A percentile compares a stretch with the other conserved stretches of the same genome.
phyloP scores from a whole-genome alignment of 2,797 vertebrate species.

The Rhinoraja longicauda region DNA sequence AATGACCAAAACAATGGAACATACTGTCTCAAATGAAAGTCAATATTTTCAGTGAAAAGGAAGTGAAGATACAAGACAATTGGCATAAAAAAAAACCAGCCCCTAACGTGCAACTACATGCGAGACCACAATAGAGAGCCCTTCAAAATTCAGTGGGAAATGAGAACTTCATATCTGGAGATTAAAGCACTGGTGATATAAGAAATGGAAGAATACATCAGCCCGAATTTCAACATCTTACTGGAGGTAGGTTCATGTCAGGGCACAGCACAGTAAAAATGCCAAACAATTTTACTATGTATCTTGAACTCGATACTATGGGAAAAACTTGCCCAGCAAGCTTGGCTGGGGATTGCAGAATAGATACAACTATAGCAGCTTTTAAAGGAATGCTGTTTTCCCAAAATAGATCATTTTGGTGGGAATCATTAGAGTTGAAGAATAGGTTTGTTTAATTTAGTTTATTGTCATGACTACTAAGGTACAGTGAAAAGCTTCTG shows the following conservation, averaged over 20 bases:
- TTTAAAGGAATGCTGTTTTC: neutral
- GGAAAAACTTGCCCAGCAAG: neutral
- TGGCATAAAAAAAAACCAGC: neutral
- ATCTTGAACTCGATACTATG: neutral
- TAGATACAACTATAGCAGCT: neutral
- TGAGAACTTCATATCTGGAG: neutral
- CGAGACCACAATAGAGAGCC: neutral
- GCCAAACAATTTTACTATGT: neutral
- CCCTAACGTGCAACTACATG: neutral
- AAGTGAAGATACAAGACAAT: neutral
- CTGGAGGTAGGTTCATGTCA: neutral
- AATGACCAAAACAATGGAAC: neutral
- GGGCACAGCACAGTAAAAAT: neutral
- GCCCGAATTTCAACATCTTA: neutral
- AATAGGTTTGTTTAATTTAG: neutral
- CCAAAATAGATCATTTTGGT: neutral
- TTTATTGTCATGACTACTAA: no score
- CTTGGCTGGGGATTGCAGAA: neutral
- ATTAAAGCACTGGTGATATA: neutral
- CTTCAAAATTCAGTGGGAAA: neutral
- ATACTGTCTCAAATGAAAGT: neutral
- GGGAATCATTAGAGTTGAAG: neutral
- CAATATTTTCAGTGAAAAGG: neutral
- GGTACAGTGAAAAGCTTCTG: no score
- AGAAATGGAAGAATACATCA: neutral